phyloP scores from a whole-genome alignment of 2,888 invertebrate species.

The Pherbina coryleti region DNA sequence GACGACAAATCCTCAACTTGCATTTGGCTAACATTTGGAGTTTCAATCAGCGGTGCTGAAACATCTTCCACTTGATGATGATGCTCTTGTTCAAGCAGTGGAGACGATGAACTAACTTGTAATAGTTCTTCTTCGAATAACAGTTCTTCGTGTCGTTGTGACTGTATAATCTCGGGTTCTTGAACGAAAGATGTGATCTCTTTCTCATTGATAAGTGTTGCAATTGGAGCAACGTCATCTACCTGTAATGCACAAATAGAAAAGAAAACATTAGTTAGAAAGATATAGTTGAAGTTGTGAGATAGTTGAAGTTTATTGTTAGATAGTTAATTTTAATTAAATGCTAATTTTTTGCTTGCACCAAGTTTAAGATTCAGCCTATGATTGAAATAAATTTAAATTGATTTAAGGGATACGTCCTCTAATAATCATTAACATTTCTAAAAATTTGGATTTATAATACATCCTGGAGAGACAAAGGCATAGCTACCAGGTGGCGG shows the following conservation, averaged over 20 bases:
- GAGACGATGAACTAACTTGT: background rate
- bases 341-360: too few species aligned
- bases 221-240: conserved; percentile 56
- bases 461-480: too few species aligned
- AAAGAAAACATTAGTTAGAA: background rate
- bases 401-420: too few species aligned
- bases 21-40: background rate
- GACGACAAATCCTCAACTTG: background rate
- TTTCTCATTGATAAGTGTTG: conserved; percentile 53
- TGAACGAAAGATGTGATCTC: conserved; percentile 34
- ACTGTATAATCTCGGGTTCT: background rate
- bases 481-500: too few species aligned
- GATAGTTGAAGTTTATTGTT: too few species aligned
- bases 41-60: background rate
- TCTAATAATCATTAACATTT: too few species aligned
- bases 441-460: too few species aligned
- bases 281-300: too few species aligned
- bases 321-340: too few species aligned
- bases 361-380: too few species aligned
- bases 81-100: background rate
- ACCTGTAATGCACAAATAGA: conserved; percentile 50
- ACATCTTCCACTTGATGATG: background rate
- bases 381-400: too few species aligned
- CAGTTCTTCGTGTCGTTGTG: background rate
- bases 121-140: background rate